phyloP scores from a whole-genome alignment of 2,797 vertebrate genomes.

The Microchirus variegatus region DNA sequence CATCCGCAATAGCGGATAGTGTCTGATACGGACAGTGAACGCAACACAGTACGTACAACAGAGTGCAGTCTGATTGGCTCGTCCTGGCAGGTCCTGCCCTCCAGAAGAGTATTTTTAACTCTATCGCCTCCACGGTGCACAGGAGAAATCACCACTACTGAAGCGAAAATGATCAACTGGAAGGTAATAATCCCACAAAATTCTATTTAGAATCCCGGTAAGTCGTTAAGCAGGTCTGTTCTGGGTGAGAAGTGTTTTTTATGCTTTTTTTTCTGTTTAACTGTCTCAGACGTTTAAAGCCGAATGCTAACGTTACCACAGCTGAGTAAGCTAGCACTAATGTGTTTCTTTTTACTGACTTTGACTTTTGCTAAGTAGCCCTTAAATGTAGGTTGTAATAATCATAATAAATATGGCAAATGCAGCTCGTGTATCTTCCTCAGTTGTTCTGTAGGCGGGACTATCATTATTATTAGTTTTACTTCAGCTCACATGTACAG shows the following conservation, averaged over 20 bases:
- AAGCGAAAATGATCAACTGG: conserved; percentile 70
- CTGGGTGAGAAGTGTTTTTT: background rate
- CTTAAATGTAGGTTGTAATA: background rate
- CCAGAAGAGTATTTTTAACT: background rate
- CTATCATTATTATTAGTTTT: background rate
- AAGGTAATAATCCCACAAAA: conserved; percentile 46
- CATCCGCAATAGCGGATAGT: background rate
- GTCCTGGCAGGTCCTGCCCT: background rate
- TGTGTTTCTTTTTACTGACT: background rate
- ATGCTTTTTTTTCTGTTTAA: rapidly evolving
- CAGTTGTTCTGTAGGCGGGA: no score
- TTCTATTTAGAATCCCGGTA: rapidly evolving
- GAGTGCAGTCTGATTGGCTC: background rate
- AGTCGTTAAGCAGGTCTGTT: rapidly evolving
- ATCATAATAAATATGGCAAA: no score
- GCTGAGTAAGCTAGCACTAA: background rate
- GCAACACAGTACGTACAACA: background rate
- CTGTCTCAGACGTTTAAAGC: background rate
- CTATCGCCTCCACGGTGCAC: background rate
- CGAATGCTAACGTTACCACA: conserved; percentile 18
- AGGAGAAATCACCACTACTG: background rate
- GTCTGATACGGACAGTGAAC: background rate
- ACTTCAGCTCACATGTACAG: background rate
- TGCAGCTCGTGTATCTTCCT: no score
- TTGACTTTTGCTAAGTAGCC: background rate